Base-by-base conservation (phyloP, 2,888 invertebrate species). In the Aphrophora alni region DNA sequence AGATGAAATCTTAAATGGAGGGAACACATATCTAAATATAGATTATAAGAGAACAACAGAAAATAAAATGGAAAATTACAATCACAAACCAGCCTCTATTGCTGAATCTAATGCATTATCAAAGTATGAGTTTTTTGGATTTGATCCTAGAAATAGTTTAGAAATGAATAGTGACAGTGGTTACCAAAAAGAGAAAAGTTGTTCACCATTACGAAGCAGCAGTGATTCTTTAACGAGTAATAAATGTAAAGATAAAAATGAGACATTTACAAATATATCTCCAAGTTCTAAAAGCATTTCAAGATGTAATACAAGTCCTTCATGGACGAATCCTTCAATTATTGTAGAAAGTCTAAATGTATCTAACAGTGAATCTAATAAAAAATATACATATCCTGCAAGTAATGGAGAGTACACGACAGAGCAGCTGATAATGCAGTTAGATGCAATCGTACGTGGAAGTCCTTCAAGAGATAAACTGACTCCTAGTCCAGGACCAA, bases 291-390 rank as follows among this genome's bases (percentile, higher is more conserved):
- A 77, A 12, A 68, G 69, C 24, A 7, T 70, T 0, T 25, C 68
- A 38, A 28, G 69, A 69, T 77, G 68, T 24, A 70, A 70, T 24
- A 25, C 81, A 10, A 38, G 75, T 38, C 84, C 84, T 4, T 84
- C 83, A 0, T 84, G 84, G 84, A 83, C 84, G 0, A 84, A 82
- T 76, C 84, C 84, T 27, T 82, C 78, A 25, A 69, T 84, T 25
- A 81, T 83, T 75, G 76, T 80, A 10, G 82, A 83, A 24, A 78
- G 75, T 38, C 83, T 82, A 21, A 59, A 59, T 21, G 7, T 21
- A 59, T 12, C 59, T 5, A 59, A 59, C 59, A 21, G 21, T 59
- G 59, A 59, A 59, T 5, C 21, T 21, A 59, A 21, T 59, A 59
- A 21, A 59, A 59, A 21, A 5, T 69, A 28, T 17, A 33, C 68